phyloP scores from a whole-genome alignment of 2,888 invertebrate species.

The Selenia dentaria region DNA sequence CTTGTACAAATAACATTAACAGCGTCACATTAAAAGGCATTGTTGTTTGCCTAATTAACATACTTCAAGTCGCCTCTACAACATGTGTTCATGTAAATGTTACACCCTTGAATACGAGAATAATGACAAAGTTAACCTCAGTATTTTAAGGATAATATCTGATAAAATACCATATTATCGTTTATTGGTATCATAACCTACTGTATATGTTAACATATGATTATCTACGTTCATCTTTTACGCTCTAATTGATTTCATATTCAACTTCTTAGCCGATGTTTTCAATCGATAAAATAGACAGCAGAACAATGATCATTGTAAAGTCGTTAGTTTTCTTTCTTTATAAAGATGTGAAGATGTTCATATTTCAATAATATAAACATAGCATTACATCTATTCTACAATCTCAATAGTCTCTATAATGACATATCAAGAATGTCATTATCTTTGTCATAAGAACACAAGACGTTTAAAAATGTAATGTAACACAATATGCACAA shows the following conservation, averaged over 20 bases:
- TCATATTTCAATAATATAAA: slow-evolving; percentile 5
- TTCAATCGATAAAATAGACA: slow-evolving; percentile 9
- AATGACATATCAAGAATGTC: too few relatives aligned
- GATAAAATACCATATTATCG: slow-evolving; percentile 13
- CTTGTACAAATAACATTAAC: slow-evolving; percentile 38
- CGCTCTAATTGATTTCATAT: slow-evolving; percentile 24
- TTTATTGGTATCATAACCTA: slow-evolving; percentile 12
- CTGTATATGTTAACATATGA: slow-evolving; percentile 17
- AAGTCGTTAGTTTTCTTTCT: slow-evolving; percentile 8
- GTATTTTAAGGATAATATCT: too few relatives aligned
- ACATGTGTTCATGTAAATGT: slow-evolving; percentile 26
- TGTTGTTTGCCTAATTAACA: slow-evolving; percentile 39
- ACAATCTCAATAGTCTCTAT: too few relatives aligned
- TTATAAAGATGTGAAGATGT: slow-evolving; percentile 1
- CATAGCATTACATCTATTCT: not conserved
- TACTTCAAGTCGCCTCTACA: slow-evolving; percentile 16
- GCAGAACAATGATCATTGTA: slow-evolving; percentile 32
- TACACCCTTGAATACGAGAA: slow-evolving; percentile 19
- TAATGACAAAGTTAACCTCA: slow-evolving; percentile 12
- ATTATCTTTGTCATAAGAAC: too few relatives aligned
- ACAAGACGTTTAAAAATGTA: too few relatives aligned
- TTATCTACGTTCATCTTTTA: slow-evolving; percentile 17
- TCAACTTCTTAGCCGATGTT: slow-evolving; percentile 10
- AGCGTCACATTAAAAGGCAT: slow-evolving; percentile 36
- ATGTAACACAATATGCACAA: too few relatives aligned